A percentile compares a stretch with the other conserved stretches of the same genome.
Conservation (phyloP, 2,113 vertebrate species). For the Carassius gibelio region DNA sequence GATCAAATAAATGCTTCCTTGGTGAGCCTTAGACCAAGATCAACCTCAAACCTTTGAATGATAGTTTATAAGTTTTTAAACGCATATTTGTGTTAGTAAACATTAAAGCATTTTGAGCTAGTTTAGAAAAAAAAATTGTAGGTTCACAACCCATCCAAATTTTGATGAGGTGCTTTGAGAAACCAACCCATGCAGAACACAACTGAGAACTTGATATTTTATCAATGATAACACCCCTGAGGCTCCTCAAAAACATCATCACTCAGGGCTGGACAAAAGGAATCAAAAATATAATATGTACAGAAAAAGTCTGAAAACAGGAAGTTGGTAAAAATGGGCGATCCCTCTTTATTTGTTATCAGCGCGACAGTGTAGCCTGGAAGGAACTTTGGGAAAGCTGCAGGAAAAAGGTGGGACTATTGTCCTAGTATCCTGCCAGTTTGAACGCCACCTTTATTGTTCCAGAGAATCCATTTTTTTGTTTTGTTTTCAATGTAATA, state of each 20-base stretch:
- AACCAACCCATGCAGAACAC: neutral
- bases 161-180: neutral
- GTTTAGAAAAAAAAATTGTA: neutral
- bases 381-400: slow-evolving; percentile 91
- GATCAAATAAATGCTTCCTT: neutral
- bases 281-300: slow-evolving; percentile 27
- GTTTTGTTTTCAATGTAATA: slow-evolving; percentile 69
- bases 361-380: slow-evolving; percentile 78
- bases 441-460: slow-evolving; percentile 79
- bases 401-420: slow-evolving; percentile 98
- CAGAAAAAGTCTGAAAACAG: slow-evolving; percentile 65
- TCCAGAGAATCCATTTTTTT: slow-evolving; percentile 62
- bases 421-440: slow-evolving; percentile 90
- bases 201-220: neutral
- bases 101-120: slow-evolving; percentile 28
- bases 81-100: slow-evolving; percentile 67
- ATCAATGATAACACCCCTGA: neutral
- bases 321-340: slow-evolving; percentile 62
- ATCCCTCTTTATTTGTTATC: slow-evolving; percentile 82
- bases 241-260: slow-evolving; percentile 15
- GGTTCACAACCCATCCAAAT: neutral
- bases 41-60: slow-evolving; percentile 71
- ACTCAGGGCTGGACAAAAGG: slow-evolving; percentile 3
- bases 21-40: too few species aligned
- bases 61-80: neutral